These are phyloP conservation scores for Montipora capitata DNA, from an alignment of 92 coral and sea anemone genomes.

Conservation along the genomic window DNA sequence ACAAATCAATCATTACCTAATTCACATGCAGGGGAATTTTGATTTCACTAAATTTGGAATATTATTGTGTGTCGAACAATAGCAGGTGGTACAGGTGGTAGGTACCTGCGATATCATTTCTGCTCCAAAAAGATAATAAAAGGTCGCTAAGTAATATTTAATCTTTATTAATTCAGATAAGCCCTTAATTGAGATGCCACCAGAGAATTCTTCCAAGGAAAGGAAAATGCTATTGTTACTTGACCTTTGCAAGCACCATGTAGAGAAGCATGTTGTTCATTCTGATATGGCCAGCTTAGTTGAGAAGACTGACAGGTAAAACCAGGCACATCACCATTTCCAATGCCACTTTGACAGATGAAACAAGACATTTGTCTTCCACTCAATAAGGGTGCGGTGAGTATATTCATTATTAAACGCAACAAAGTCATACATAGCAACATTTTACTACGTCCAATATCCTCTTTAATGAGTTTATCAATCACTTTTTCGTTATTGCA, in stretches of 20 bases:
- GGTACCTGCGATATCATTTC: neutral
- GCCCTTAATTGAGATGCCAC: constrained; percentile 27
- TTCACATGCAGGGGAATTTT: too few species aligned
- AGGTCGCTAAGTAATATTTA: neutral
- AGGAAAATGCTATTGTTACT: constrained; percentile 56
- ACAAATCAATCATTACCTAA: too few species aligned
- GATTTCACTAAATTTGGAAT: too few species aligned
- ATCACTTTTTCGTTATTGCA: too few species aligned
- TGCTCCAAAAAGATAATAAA: neutral
- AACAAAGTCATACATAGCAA: neutral
- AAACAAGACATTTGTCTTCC: constrained; percentile 26
- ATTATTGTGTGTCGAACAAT: too few species aligned
- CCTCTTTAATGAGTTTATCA: neutral
- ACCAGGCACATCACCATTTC: constrained; percentile 24
- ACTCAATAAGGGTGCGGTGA: constrained; percentile 56
- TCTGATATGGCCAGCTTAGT: constrained; percentile 35
- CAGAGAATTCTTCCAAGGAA: constrained; percentile 22
- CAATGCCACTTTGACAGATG: constrained; percentile 46
- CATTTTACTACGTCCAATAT: neutral
- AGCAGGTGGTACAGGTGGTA: too few species aligned
- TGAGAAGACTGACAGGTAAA: constrained; percentile 44
- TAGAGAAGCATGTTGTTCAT: constrained; percentile 38
- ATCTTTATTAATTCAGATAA: constrained; percentile 5
- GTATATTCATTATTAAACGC: neutral
- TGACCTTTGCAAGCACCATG: constrained; percentile 64